Base-by-base conservation (phyloP, 2,113 vertebrate genomes). In the Phalacrocorax brasilianus region DNA sequence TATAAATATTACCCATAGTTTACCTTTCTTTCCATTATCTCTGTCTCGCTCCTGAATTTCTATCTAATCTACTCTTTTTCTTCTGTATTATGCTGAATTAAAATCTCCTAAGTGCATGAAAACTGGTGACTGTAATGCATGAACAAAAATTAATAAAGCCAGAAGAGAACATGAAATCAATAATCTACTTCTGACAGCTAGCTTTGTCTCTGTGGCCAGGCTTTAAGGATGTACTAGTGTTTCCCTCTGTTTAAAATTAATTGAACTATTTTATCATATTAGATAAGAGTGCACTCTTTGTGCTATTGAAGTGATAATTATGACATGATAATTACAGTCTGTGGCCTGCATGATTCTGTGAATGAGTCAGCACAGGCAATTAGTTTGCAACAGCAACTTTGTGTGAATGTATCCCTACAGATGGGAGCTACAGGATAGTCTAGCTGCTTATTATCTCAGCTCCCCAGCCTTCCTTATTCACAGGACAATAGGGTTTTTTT, bases 211-310 rank as follows among this genome's bases (percentile, higher is more conserved):
- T 61, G 52, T 87, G 93, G 89, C 87, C 93, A 49, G 79, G 78
- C 85, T 95, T n/a, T 83, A 82, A 96, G 88, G 91, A 94, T 49
- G 91, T 96, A 96, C 88, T 62, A 65, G 74, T 89, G 80, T 96
- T 94, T 95, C 78, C 93, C 67, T 91, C 92, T 95, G 93, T 94
- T 97, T 89, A 97, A 97, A 97, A 97, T 92, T 97, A 97, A 97
- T 97, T 97, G 97, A 93, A 91, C 92, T 96, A 96, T 96, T 97
- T 97, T 97, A 97, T 96, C 96, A 90, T 93, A 96, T 94, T 93
- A 94, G 96, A 94, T 97, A 96, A 89, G 61, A 96, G 89, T 58
- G 85, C 91, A 76, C 91, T 94, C 86, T 96, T 93, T 96, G 65
- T 97, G 87, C 91, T 83, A 86, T 50, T 96, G 84, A 96, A 97